phyloP scores from a whole-genome alignment of 2,113 vertebrate genomes.

The Puntigrus tetrazona region DNA sequence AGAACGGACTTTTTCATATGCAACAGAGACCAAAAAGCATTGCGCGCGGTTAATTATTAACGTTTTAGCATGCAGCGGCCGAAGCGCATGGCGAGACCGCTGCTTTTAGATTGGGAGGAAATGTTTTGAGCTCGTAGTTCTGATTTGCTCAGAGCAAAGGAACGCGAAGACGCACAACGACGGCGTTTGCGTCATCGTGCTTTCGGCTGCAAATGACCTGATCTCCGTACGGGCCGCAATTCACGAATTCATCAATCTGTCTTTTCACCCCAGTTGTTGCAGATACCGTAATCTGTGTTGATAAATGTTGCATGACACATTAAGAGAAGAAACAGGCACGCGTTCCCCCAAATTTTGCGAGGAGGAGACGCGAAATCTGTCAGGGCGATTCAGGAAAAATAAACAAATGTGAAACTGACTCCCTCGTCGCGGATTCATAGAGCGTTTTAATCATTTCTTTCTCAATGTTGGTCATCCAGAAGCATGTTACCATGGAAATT shows the following conservation, averaged over 20 bases:
- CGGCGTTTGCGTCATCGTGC: neutral
- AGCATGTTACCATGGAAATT: constrained; percentile 59
- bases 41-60: constrained; percentile 36
- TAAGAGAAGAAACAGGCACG: neutral
- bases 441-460: constrained; percentile 7
- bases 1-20: neutral
- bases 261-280: neutral
- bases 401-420: constrained; percentile 7
- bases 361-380: neutral
- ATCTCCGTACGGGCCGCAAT: neutral
- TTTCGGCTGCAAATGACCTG: neutral
- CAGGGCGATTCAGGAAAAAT: constrained; percentile 1
- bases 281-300: neutral
- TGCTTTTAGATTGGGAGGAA: neutral
- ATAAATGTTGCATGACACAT: neutral
- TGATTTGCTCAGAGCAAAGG: neutral
- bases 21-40: neutral
- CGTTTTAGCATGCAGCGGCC: constrained; percentile 7
- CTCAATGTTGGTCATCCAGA: constrained; percentile 44
- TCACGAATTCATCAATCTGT: neutral
- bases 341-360: neutral
- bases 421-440: constrained; percentile 16
- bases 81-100: neutral
- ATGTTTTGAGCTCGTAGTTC: neutral
- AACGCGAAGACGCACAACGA: neutral